phyloP scores from a whole-genome alignment of 2,888 invertebrate genomes.

The Dioctria linearis region DNA sequence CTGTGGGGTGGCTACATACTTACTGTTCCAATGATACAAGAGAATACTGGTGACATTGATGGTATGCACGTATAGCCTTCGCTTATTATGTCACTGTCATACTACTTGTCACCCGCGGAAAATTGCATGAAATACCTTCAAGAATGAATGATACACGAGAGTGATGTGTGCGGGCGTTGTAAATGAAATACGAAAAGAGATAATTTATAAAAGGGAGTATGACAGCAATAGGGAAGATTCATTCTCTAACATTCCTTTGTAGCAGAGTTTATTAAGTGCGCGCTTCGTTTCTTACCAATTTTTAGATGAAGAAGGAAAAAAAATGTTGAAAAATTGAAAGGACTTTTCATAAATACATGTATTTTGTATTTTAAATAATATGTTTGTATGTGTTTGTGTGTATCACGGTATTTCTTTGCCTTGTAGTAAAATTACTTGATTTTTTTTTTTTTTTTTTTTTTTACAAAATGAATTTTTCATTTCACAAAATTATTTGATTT shows the following conservation, averaged over 20 bases:
- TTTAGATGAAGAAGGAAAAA: not conserved
- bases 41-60: slow-evolving; percentile 29
- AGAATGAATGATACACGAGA: slow-evolving; percentile 36
- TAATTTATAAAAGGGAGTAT: slow-evolving; percentile 26
- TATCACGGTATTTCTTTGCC: not conserved
- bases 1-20: not conserved
- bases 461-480: not conserved
- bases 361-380: not conserved
- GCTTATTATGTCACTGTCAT: slow-evolving; percentile 52
- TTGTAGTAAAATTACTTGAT: not conserved
- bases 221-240: not conserved
- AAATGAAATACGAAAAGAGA: slow-evolving; percentile 19
- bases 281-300: not conserved
- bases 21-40: slow-evolving; percentile 30
- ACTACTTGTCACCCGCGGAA: slow-evolving; percentile 30
- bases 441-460: no score
- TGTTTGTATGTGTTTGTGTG: not conserved
- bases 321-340: slow-evolving; percentile 1
- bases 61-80: slow-evolving; percentile 25
- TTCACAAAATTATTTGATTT: not conserved
- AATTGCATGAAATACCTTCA: slow-evolving; percentile 42
- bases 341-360: not conserved
- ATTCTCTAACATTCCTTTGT: not conserved
- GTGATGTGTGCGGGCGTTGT: slow-evolving; percentile 39
- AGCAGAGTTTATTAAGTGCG: slow-evolving; percentile 14